Evolutionary conservation across 2,113 vertebrate species (phyloP).

Genomic region (Daboia siamensis): DNA sequence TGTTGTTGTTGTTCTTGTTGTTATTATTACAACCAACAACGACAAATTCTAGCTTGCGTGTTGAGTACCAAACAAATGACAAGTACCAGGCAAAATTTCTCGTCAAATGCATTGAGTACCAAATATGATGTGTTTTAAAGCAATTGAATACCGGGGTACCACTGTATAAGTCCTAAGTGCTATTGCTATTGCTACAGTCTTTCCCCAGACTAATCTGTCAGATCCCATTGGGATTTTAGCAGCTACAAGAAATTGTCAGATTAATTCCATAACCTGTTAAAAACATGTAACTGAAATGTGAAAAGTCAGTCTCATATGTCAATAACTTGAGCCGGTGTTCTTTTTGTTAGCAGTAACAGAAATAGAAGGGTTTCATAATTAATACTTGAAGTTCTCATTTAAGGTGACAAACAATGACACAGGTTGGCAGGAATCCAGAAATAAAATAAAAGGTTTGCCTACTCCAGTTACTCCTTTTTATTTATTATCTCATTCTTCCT

Average conservation of each 20-base stretch:
- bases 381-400: conserved; percentile 16
- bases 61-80: neutral
- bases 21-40: neutral
- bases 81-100: neutral
- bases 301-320: neutral
- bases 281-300: neutral
- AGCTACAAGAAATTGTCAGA: neutral
- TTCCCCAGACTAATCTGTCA: neutral
- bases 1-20: too few species aligned
- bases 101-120: neutral
- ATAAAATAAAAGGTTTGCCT: conserved; percentile 41
- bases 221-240: neutral
- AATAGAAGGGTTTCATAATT: neutral
- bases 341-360: neutral
- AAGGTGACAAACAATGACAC: neutral
- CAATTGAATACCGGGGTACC: neutral
- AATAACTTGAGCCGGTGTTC: neutral
- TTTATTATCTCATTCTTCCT: conserved; percentile 24
- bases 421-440: conserved; percentile 19
- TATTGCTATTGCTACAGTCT: neutral
- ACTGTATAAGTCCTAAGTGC: neutral
- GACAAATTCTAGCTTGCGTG: neutral
- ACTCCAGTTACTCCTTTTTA: neutral
- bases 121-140: neutral
- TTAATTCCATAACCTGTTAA: neutral